Conservation (phyloP, 2,888 invertebrate genomes). For the Danaus chrysippus region DNA sequence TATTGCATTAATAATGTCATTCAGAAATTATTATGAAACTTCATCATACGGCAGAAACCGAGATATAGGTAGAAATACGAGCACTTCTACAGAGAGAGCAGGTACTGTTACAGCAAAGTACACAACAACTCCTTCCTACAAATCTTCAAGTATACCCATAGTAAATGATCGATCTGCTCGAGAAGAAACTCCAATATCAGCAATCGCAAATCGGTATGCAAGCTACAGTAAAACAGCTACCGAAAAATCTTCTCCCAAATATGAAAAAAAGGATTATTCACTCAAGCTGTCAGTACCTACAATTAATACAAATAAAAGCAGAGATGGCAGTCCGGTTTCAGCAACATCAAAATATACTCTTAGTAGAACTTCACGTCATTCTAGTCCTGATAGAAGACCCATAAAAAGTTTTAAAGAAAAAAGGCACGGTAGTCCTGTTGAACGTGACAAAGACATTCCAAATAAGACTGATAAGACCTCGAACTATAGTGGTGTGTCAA, state of each 20-base stretch:
- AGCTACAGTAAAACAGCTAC: conserved; percentile 51
- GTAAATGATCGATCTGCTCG: conserved; percentile 56
- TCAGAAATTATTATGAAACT: conserved; percentile 69
- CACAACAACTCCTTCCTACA: conserved; percentile 63
- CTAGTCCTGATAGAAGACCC: conserved; percentile 71
- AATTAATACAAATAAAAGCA: conserved; percentile 58
- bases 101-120: conserved; percentile 72
- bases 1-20: conserved; percentile 58
- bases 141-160: conserved; percentile 70
- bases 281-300: conserved; percentile 59
- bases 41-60: conserved; percentile 62
- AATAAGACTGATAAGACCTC: conserved; percentile 77
- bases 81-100: conserved; percentile 52
- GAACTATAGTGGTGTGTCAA: conserved; percentile 71
- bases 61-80: conserved; percentile 49
- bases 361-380: conserved; percentile 64
- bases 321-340: conserved; percentile 78
- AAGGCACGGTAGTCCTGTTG: conserved; percentile 78
- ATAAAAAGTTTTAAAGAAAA: conserved; percentile 63
- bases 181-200: conserved; percentile 65
- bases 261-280: conserved; percentile 75
- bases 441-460: conserved; percentile 77
- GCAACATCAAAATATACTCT: conserved; percentile 63
- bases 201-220: conserved; percentile 66
- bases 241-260: conserved; percentile 49